These are phyloP conservation scores for Pterois miles DNA, from an alignment of 2,797 vertebrate genomes.

Conservation along the genomic window DNA sequence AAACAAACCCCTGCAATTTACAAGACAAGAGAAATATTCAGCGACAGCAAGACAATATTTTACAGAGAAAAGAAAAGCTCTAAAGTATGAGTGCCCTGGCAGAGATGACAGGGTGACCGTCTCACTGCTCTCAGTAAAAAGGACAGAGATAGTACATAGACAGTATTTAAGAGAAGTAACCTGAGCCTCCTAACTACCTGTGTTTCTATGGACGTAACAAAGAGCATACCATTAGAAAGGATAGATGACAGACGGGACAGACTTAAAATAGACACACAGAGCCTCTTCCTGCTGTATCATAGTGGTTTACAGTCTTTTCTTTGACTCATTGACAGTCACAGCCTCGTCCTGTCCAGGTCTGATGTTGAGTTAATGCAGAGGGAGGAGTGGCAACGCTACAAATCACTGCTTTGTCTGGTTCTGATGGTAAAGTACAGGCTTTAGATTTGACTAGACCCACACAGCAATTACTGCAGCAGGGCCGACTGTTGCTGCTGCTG, in stretches of 20 bases:
- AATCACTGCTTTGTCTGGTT: slow-evolving; percentile 65
- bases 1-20: slow-evolving; percentile 48
- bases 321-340: slow-evolving; percentile 56
- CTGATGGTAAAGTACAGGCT: slow-evolving; percentile 64
- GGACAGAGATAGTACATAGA: slow-evolving; percentile 22
- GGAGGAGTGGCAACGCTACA: slow-evolving; percentile 51
- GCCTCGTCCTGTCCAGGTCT: slow-evolving; percentile 19
- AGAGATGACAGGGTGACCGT: slow-evolving; percentile 67
- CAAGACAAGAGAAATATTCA: slow-evolving; percentile 6
- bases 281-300: slow-evolving; percentile 38
- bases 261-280: slow-evolving; percentile 38
- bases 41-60: slow-evolving; percentile 30
- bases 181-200: slow-evolving; percentile 71
- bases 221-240: slow-evolving; percentile 66
- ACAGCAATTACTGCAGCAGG: slow-evolving; percentile 50
- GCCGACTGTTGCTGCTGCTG: background rate
- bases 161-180: slow-evolving; percentile 56
- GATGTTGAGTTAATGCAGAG: slow-evolving; percentile 50
- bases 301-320: slow-evolving; percentile 52
- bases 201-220: slow-evolving; percentile 32
- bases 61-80: slow-evolving; percentile 63
- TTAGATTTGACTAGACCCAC: slow-evolving; percentile 37
- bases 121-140: slow-evolving; percentile 20
- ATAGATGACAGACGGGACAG: slow-evolving; percentile 62
- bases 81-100: slow-evolving; percentile 56